Evolutionary conservation across 2,888 invertebrate species (phyloP), one percentile per base, ranked within the genome.

Genomic region (Oscheius sp.): DNA sequence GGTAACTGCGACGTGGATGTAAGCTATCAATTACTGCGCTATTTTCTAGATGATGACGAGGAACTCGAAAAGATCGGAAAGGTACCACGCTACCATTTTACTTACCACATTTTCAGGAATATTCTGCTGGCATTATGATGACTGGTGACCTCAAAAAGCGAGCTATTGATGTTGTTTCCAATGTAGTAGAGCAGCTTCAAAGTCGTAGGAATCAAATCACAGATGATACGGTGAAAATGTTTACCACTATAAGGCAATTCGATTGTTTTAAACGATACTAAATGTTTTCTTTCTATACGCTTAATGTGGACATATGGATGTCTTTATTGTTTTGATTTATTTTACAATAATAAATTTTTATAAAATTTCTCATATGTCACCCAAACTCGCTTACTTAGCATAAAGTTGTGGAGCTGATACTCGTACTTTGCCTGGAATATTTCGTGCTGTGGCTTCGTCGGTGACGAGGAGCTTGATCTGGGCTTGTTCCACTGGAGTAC

Each of bases 1-100:
- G 99, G 99, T n/a, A 93, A 98, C 90, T 95, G 97, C 82, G 94
- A 94, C 70, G 92, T 99, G 9, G 99, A 99, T 90, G 95, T 96
- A 71, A 93, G 97, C 0, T 99, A 92, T 91, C 96, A 97, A 89
- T 95, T 98, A 90, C 91, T 99, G 29, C 92, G 92, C 27, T 99
- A 96, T 90, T 99, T 99, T 91, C 88, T 97, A 73, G 96, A 97
- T 75, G 95, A 96, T 89, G 98, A 99, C 88, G 92, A 92, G 0
- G 92, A 92, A 87, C 90, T 99, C 76, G 94, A 93, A 81, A 90
- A 93, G 89, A 93, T 95, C 64, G 89, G 91, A 87, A 89, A 91
- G 90, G 92, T 92, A 3, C 18, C 18, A 12, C 1, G 21, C 9
- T 45, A 45, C n/a, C 16, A 45, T 45, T 16, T 12, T 45, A 45